Evolutionary conservation across 1,140 invertebrate genomes (phyloP).

Genomic region (Conus betulinus): DNA sequence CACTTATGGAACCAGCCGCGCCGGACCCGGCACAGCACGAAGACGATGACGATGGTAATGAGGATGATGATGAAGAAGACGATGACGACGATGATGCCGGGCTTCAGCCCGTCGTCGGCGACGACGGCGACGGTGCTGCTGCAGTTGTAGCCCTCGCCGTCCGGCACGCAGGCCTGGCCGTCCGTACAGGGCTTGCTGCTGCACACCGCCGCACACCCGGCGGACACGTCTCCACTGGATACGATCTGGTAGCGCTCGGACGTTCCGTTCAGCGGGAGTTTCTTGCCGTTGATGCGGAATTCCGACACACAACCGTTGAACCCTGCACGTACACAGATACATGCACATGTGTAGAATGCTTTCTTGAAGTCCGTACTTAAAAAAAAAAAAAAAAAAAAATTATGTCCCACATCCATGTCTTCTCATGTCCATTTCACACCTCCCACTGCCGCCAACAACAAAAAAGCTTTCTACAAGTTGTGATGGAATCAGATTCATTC

Average conservation of each 20-base stretch:
- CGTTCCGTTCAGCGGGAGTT: constrained; percentile 91
- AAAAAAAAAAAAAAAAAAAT: too few relatives aligned
- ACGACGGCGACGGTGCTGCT: constrained; percentile 58
- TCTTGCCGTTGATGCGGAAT: constrained; percentile 91
- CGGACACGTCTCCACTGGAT: constrained; percentile 47
- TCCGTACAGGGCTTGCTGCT: constrained; percentile 46
- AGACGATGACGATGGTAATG: constrained; percentile 88
- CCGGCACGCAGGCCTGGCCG: constrained; percentile 48
- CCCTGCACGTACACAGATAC: constrained; percentile 70
- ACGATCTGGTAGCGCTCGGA: constrained; percentile 62
- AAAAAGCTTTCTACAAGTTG: too few relatives aligned
- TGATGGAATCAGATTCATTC: too few relatives aligned
- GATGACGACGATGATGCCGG: constrained; percentile 67
- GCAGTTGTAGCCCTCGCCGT: constrained; percentile 74
- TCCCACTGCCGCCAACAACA: too few relatives aligned
- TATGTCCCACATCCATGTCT: too few relatives aligned
- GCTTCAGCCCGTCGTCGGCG: constrained; percentile 79
- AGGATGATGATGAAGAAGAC: constrained; percentile 67
- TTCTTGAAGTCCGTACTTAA: too few relatives aligned
- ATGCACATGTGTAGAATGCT: too few relatives aligned
- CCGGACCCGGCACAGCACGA: constrained; percentile 91
- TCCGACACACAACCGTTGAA: constrained; percentile 94
- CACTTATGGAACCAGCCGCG: constrained; percentile 73
- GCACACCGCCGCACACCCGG: constrained; percentile 62
- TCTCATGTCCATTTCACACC: too few relatives aligned